A percentile compares a stretch with the other conserved stretches of the same genome.
Conservation (phyloP, 92 coral and sea anemone genomes). For the Zoanthus sansibaricus region DNA sequence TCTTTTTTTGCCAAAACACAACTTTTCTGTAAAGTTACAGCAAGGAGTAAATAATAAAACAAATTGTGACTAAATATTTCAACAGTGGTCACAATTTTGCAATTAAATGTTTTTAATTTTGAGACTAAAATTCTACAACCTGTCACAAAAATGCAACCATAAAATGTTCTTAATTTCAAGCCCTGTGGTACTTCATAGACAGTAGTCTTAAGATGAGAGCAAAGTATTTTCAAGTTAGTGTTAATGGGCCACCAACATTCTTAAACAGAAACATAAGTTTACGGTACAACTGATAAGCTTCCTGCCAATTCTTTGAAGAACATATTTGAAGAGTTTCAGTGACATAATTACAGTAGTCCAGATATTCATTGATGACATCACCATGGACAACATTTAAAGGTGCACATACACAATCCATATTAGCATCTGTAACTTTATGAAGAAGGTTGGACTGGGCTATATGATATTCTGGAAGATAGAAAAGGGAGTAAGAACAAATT, state of each 20-base stretch:
- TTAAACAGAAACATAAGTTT: conserved; percentile 42
- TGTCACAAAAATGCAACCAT: too few species aligned
- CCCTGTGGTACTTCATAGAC: background rate
- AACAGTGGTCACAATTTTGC: too few species aligned
- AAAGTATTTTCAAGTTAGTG: background rate
- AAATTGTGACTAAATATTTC: too few species aligned
- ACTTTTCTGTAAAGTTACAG: background rate
- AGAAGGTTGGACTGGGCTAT: conserved; percentile 43
- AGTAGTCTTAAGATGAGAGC: background rate
- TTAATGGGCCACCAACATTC: conserved; percentile 24
- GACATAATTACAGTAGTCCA: conserved; percentile 61
- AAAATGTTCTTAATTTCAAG: too few species aligned
- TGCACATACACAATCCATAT: conserved; percentile 43
- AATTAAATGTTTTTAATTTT: too few species aligned
- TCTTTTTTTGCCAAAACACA: background rate
- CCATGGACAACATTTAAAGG: conserved; percentile 37
- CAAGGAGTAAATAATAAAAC: background rate
- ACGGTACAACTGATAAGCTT: conserved; percentile 44
- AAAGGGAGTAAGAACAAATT: background rate
- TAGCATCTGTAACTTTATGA: conserved; percentile 40
- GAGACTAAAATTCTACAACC: too few species aligned
- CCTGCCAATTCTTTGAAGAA: conserved; percentile 54
- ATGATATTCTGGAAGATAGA: conserved; percentile 51
- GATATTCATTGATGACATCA: conserved; percentile 42
- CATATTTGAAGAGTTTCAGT: conserved; percentile 53